These are phyloP conservation scores for Ephestia elutella DNA, from an alignment of 1,140 invertebrate species.

Conservation along the genomic window DNA sequence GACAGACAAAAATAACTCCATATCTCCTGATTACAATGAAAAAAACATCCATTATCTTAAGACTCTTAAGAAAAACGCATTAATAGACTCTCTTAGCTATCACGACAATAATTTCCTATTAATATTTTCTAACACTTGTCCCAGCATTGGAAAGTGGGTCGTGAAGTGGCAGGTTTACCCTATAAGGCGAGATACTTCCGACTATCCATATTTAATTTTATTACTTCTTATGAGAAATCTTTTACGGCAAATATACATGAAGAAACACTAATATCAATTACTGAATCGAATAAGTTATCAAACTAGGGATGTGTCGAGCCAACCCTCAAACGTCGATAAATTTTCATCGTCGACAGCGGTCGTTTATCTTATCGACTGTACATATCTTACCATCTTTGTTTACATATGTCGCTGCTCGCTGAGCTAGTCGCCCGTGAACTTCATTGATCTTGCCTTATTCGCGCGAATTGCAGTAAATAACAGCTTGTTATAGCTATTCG, in stretches of 20 bases:
- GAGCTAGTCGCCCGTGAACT: neutral
- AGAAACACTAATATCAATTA: neutral
- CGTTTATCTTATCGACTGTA: slow-evolving; percentile 47
- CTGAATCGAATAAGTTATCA: neutral
- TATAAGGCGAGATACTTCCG: slow-evolving; percentile 35
- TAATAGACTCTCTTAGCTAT: neutral
- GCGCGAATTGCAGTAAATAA: slow-evolving; percentile 1
- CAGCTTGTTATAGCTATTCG: slow-evolving; percentile 1
- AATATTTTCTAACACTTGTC: slow-evolving; percentile 7
- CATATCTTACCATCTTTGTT: slow-evolving; percentile 43
- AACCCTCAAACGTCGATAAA: slow-evolving; percentile 5
- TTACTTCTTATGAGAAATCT: neutral
- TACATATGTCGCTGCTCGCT: slow-evolving; percentile 26
- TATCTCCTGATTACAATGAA: too few relatives aligned
- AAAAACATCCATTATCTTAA: too few relatives aligned
- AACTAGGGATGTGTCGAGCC: slow-evolving; percentile 1
- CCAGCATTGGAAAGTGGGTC: slow-evolving; percentile 53
- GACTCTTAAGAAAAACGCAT: too few relatives aligned
- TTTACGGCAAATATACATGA: neutral
- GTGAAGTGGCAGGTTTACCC: slow-evolving; percentile 43
- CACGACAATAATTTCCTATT: neutral
- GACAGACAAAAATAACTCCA: too few relatives aligned
- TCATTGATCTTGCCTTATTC: slow-evolving; percentile 1
- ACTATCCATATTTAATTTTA: neutral
- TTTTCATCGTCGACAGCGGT: slow-evolving; percentile 10